Conservation (phyloP, 2,888 invertebrate species). For the Creontiades dilutus region DNA sequence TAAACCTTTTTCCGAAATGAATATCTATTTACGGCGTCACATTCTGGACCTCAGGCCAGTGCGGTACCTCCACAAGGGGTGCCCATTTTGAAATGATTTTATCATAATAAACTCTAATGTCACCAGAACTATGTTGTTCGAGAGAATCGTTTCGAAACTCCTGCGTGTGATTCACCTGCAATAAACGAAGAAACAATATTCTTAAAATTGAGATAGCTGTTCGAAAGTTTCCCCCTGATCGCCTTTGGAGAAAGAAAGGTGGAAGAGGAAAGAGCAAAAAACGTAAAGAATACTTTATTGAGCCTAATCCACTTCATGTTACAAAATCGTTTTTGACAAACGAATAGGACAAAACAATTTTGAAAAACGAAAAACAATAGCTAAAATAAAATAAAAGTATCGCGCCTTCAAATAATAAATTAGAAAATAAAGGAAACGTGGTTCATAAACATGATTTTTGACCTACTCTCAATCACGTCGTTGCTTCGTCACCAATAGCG, state of each 20-base stretch:
- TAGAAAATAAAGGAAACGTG: background rate
- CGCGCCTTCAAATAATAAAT: background rate
- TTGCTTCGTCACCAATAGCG: background rate
- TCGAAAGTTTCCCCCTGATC: no score
- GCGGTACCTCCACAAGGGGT: no score
- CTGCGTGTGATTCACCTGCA: no score
- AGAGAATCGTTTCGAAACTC: no score
- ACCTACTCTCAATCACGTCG: background rate
- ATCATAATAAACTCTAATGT: no score
- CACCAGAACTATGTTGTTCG: no score
- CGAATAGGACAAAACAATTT: background rate
- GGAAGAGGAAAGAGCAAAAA: constrained; percentile 4
- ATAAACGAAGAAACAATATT: no score
- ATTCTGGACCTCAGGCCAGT: no score
- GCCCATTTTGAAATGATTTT: no score
- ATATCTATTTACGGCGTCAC: no score
- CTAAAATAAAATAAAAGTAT: background rate
- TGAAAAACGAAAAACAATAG: background rate
- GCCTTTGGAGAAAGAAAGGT: background rate
- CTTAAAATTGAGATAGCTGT: no score
- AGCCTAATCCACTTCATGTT: constrained; percentile 25
- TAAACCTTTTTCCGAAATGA: no score
- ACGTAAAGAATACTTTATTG: constrained; percentile 41
- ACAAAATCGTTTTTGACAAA: background rate
- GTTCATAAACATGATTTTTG: background rate